A percentile compares a stretch with the other conserved stretches of the same genome.
Conservation (phyloP, 2,113 vertebrate species). For the Microcebus ravelobensis region DNA sequence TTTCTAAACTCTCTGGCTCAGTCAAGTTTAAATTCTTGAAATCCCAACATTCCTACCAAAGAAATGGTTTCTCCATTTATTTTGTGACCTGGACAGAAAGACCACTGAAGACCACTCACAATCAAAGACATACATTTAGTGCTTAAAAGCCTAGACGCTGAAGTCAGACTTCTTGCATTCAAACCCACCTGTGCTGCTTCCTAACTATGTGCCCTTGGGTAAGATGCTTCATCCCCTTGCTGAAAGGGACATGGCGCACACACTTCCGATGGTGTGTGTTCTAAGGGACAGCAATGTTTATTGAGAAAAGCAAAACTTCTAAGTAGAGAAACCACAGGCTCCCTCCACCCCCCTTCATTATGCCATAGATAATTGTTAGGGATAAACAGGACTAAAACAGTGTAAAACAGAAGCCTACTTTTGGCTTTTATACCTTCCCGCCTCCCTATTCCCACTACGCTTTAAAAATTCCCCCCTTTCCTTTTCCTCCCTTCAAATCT, state of each 20-base stretch:
- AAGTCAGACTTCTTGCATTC: not conserved
- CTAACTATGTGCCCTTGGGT: not conserved
- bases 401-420: not conserved
- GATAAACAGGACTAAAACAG: not conserved
- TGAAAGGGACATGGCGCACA: not conserved
- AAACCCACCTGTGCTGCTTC: not conserved
- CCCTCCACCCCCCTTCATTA: not conserved
- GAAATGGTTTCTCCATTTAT: slow-evolving; percentile 59
- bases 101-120: not conserved
- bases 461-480: not conserved
- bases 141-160: not conserved
- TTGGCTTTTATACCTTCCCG: not conserved
- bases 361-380: not conserved
- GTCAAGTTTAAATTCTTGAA: slow-evolving; percentile 60
- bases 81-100: slow-evolving; percentile 34
- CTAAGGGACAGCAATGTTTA: not conserved
- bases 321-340: not conserved
- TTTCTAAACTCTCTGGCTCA: slow-evolving; percentile 44
- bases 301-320: not conserved
- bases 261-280: not conserved
- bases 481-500: not conserved
- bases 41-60: slow-evolving; percentile 60
- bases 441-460: not conserved
- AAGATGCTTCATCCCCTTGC: not conserved
- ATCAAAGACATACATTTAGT: slow-evolving; percentile 8